A percentile compares a stretch with the other conserved stretches of the same genome.
These are phyloP conservation scores for Campoplex nolae DNA, from an alignment of 2,888 invertebrate species.

Conservation along the genomic window DNA sequence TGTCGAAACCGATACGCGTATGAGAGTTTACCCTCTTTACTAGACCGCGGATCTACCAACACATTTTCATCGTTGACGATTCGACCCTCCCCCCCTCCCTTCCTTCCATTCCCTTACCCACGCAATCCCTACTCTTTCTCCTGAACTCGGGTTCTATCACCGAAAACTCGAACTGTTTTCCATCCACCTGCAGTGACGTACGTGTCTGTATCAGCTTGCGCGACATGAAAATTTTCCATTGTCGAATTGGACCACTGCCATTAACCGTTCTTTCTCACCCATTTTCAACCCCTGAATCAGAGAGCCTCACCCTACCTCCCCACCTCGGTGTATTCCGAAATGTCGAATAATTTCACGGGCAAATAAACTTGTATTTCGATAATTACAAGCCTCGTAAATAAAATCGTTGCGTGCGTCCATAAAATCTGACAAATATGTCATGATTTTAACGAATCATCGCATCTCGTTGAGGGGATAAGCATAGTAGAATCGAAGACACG, in stretches of 20 bases:
- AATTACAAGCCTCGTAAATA: slow-evolving; percentile 58
- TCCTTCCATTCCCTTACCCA: background rate
- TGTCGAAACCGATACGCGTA: slow-evolving; percentile 49
- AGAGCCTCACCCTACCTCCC: slow-evolving; percentile 1
- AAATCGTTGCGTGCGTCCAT: background rate
- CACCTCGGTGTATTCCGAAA: slow-evolving; percentile 27
- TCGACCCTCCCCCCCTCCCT: background rate
- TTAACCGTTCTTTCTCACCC: slow-evolving; percentile 32
- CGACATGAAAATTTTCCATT: slow-evolving; percentile 67
- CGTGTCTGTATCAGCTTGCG: slow-evolving; percentile 66
- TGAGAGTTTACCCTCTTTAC: slow-evolving; percentile 41
- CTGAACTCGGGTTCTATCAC: slow-evolving; percentile 23
- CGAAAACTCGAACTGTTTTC: slow-evolving; percentile 63
- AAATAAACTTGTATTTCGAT: slow-evolving; percentile 63
- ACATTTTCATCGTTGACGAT: slow-evolving; percentile 40
- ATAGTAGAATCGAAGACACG: background rate
- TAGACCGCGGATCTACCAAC: slow-evolving; percentile 47
- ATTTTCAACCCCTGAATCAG: slow-evolving; percentile 36
- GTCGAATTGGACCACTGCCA: slow-evolving; percentile 64
- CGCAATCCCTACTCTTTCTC: background rate
- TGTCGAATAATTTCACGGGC: slow-evolving; percentile 64
- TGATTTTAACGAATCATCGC: slow-evolving; percentile 15
- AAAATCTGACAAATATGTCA: background rate
- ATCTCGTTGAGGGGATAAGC: background rate
- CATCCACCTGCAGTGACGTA: slow-evolving; percentile 62